A percentile compares a stretch with the other conserved stretches of the same genome.
These are phyloP conservation scores for Camptogramma bilineatum DNA, from an alignment of 2,888 invertebrate species.

Conservation along the genomic window DNA sequence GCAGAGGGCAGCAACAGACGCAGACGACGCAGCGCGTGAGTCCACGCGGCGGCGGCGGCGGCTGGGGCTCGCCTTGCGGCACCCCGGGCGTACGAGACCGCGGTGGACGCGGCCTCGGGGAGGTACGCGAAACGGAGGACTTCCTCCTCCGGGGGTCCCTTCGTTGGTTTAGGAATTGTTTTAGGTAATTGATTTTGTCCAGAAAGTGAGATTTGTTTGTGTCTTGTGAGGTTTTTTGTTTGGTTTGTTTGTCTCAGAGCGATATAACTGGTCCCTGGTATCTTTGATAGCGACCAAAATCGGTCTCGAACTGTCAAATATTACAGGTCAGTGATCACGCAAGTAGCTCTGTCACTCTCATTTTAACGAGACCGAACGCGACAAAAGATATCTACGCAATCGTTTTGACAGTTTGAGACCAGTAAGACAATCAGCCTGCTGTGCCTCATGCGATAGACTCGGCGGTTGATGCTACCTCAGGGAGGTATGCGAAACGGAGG, in stretches of 20 bases:
- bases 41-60: conserved; percentile 49
- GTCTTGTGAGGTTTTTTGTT: conserved; percentile 1
- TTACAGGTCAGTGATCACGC: too few species aligned
- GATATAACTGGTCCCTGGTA: too few species aligned
- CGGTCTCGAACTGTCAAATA: too few species aligned
- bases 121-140: conserved; percentile 68
- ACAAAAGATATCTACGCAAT: too few species aligned
- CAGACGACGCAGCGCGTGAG: conserved; percentile 55
- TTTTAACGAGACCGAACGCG: too few species aligned
- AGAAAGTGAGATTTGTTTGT: neutral
- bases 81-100: conserved; percentile 53
- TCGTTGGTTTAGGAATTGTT: conserved; percentile 46
- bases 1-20: conserved; percentile 60
- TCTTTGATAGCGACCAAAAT: too few species aligned
- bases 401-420: too few species aligned
- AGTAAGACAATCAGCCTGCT: too few species aligned
- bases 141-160: conserved; percentile 64
- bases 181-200: neutral
- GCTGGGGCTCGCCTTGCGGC: conserved; percentile 57
- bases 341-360: too few species aligned
- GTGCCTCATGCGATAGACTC: conserved; percentile 54
- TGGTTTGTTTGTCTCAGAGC: neutral
- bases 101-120: conserved; percentile 64
- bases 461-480: conserved; percentile 63
- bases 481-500: conserved; percentile 67